Percentiles rank a stretch among this genome's conserved stretches.
Evolutionary conservation across 2,797 vertebrate genomes (phyloP).

Genomic region (Atherinosoma microstoma): DNA sequence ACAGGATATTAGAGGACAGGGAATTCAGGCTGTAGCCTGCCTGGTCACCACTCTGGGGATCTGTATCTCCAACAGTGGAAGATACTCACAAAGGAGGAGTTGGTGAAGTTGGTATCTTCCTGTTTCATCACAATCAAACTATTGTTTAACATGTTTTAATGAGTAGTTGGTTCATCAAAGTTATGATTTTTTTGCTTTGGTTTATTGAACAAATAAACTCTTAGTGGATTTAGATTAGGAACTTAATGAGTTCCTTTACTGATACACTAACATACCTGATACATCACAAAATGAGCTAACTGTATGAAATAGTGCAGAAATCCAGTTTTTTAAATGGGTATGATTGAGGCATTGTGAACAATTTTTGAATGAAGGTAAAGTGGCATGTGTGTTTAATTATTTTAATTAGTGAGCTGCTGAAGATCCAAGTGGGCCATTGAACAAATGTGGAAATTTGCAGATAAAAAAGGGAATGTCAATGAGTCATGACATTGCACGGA

Average conservation of each 20-base stretch:
- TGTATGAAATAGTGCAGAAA: not conserved
- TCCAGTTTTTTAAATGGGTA: not conserved
- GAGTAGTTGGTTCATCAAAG: not conserved
- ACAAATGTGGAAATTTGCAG: not conserved
- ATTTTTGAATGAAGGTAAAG: not conserved
- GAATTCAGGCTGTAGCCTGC: constrained; percentile 50
- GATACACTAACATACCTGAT: not conserved
- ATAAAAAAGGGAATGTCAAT: not conserved
- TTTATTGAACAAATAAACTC: not conserved
- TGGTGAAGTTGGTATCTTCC: not conserved
- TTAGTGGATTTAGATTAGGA: not conserved
- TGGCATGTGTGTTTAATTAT: not conserved
- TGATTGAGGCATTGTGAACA: not conserved
- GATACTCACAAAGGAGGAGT: not conserved
- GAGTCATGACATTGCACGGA: no score
- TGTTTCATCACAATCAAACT: not conserved
- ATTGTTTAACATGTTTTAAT: not conserved
- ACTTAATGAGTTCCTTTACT: no score
- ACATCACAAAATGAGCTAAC: not conserved
- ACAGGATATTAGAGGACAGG: constrained; percentile 59
- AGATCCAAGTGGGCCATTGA: no score
- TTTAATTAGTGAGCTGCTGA: not conserved
- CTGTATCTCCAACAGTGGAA: constrained; percentile 25
- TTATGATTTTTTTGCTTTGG: not conserved
- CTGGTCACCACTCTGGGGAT: constrained; percentile 51